Base-by-base conservation (phyloP, 2,113 vertebrate species). In the Solea solea region DNA sequence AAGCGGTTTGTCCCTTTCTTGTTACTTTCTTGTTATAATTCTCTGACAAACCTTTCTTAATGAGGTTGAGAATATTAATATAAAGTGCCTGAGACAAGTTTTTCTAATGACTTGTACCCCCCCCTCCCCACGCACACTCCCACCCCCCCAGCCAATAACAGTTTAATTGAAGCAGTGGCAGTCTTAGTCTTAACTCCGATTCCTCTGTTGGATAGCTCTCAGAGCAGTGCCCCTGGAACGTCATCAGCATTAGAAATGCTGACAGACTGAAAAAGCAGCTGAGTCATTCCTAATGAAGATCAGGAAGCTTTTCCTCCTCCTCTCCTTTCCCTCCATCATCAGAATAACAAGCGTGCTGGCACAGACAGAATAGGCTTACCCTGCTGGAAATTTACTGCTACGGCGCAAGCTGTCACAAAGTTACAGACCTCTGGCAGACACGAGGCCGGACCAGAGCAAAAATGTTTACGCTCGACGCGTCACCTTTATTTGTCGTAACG, bases 271-370 rank as follows among this genome's bases (percentile, higher is more conserved):
- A 90, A 91, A 92, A 86, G 72, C 71, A 78, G 90, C 90, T 90
- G 89, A 92, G 89, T 92, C 91, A 92, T 85, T 86, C 75, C 66
- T 89, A 91, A 92, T 91, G 88, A 91, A 90, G 88, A 92, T 89
- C 88, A 89, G 87, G 86, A 82, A 88, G 90, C 82, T 86, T 90
- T 88, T 69, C 85, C 80, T 81, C 40, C 64, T 77, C 73, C 63
- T 48, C 76, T 76, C 46, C 77, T 79, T 78, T 69, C 63, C 72
- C 79, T 83, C 77, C 88, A 80, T 91, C 85, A 78, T 89, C 78
- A 82, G 88, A 86, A 89, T 91, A 92, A 89, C 85, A 87, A 88
- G 85, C 87, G 68, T 52, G 78, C 85, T 87, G 87, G 80, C 87
- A 81, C 72, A 80, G 83, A 85, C 88, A 83, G 82, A 71, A 71